Evolutionary conservation across 2,113 vertebrate genomes (phyloP).

Genomic region (Pterocles gutturalis): DNA sequence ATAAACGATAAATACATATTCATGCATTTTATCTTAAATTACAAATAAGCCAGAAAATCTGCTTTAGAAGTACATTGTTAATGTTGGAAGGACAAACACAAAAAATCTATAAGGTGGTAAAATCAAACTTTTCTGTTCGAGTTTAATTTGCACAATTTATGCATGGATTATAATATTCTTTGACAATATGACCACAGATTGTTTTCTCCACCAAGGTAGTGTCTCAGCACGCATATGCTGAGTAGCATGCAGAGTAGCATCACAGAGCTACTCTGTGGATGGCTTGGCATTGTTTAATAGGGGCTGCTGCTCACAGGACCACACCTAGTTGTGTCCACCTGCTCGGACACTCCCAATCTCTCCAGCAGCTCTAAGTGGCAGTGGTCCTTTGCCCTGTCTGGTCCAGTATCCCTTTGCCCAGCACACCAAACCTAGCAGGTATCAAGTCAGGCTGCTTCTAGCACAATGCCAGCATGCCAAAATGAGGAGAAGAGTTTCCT

Average conservation of each 20-base stretch:
- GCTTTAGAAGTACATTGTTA: not conserved
- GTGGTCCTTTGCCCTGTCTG: not conserved
- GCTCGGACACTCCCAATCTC: not conserved
- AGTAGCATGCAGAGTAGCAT: not conserved
- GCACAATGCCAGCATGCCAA: not conserved
- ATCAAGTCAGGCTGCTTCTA: not conserved
- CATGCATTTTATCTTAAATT: not conserved
- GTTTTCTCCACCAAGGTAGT: not conserved
- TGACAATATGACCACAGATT: not conserved
- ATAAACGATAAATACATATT: not conserved
- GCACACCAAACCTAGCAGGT: not conserved
- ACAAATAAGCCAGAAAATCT: not conserved
- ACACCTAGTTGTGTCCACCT: not conserved
- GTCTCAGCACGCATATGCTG: not conserved
- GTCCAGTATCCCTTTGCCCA: not conserved
- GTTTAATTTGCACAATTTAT: not conserved
- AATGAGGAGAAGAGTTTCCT: not conserved
- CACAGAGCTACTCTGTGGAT: not conserved
- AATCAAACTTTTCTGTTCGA: not conserved
- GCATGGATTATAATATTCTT: not conserved
- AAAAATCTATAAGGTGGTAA: not conserved
- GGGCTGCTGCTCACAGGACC: not conserved
- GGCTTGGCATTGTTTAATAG: not conserved
- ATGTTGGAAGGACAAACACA: not conserved
- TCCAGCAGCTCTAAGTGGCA: not conserved